Conservation (phyloP, 1,140 invertebrate genomes). For the Bradysia coprophila region DNA sequence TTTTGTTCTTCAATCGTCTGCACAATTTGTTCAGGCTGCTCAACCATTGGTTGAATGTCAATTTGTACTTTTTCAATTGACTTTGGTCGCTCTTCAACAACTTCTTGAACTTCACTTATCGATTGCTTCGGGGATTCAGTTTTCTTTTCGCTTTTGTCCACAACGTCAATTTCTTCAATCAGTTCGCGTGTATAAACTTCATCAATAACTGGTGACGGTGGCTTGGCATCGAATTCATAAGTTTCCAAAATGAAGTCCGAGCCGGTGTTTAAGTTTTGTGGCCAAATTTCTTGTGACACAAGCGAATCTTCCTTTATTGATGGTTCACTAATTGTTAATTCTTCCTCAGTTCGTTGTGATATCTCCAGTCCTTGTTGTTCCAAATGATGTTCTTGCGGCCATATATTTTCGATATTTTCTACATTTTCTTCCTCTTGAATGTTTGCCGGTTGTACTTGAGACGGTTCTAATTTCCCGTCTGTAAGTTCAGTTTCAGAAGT, state of each 20-base stretch:
- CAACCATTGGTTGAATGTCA: background rate
- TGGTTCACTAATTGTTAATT: background rate
- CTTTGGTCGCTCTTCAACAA: background rate
- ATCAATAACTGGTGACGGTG: background rate
- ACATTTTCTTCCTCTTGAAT: background rate
- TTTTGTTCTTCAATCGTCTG: slow-evolving; percentile 3
- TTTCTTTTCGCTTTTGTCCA: background rate
- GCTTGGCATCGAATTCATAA: slow-evolving; percentile 2
- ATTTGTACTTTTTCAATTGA: background rate
- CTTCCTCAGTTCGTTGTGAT: too few relatives aligned
- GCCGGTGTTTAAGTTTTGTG: slow-evolving; percentile 16
- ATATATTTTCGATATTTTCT: slow-evolving; percentile 19
- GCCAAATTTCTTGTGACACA: slow-evolving; percentile 15
- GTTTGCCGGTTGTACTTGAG: background rate
- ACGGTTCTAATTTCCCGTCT: background rate
- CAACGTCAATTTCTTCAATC: background rate
- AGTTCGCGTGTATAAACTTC: background rate
- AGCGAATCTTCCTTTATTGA: background rate
- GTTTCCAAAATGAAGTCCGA: slow-evolving; percentile 8
- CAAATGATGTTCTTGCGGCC: slow-evolving; percentile 19
- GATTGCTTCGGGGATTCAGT: background rate
- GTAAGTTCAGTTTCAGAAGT: slow-evolving; percentile 11
- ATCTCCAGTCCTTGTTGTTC: too few relatives aligned
- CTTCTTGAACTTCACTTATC: slow-evolving; percentile 1
- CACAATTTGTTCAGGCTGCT: background rate